These are phyloP conservation scores for Araneus ventricosus DNA, from an alignment of 1,140 invertebrate genomes.

Conservation along the genomic window DNA sequence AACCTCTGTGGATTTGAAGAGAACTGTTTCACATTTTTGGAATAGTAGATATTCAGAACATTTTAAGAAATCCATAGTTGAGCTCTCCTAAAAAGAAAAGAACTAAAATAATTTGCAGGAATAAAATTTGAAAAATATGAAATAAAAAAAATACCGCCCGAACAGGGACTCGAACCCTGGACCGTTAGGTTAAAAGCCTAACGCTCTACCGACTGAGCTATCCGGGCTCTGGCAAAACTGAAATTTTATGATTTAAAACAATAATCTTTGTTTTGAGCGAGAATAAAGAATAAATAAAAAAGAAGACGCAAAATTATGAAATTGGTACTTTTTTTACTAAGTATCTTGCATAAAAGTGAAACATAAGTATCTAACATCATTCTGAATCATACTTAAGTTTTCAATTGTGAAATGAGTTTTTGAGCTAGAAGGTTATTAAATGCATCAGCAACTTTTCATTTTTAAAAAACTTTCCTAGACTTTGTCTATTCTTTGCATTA, in stretches of 20 bases:
- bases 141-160: slow-evolving; percentile 48
- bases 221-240: slow-evolving; percentile 13
- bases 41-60: too few species aligned
- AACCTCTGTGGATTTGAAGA: slow-evolving; percentile 11
- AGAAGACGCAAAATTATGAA: too few species aligned
- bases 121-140: not conserved
- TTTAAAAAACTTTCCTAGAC: too few species aligned
- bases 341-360: too few species aligned
- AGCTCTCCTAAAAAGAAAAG: not conserved
- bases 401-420: too few species aligned
- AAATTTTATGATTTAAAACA: not conserved
- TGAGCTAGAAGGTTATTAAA: too few species aligned
- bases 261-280: not conserved
- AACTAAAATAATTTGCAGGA: not conserved
- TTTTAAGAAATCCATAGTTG: not conserved
- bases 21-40: slow-evolving; percentile 14
- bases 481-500: too few species aligned
- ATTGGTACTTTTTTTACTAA: too few species aligned
- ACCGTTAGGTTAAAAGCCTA: slow-evolving; percentile 76
- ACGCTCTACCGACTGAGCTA: slow-evolving; percentile 76
- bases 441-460: too few species aligned
- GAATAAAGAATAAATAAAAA: too few species aligned
- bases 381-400: too few species aligned
- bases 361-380: too few species aligned
- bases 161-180: slow-evolving; percentile 76